These are phyloP conservation scores for Neosalanx taihuensis DNA, from an alignment of 2,797 vertebrate species.

Conservation along the genomic window DNA sequence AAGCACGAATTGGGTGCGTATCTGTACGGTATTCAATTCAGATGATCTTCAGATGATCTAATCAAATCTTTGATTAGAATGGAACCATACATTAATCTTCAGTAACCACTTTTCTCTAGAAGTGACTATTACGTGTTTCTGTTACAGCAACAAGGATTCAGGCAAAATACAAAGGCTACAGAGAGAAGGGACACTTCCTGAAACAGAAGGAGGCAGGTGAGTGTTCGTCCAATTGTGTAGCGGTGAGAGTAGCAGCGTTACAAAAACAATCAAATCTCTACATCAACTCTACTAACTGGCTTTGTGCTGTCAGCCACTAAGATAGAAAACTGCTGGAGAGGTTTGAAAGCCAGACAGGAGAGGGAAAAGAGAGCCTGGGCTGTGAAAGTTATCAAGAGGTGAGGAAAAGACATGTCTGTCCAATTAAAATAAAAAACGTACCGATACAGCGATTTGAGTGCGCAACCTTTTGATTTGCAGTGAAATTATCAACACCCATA, in stretches of 20 bases:
- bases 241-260: neutral
- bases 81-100: too few species aligned
- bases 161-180: constrained; percentile 89
- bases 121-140: neutral
- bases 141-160: constrained; percentile 87
- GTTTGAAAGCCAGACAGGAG: constrained; percentile 79
- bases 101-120: neutral
- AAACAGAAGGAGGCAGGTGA: constrained; percentile 85
- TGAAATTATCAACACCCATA: too few species aligned
- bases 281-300: neutral
- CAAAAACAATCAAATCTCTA: neutral
- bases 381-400: constrained; percentile 85
- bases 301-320: constrained; percentile 77
- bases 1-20: constrained; percentile 84
- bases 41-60: neutral
- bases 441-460: too few species aligned
- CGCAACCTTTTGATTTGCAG: too few species aligned
- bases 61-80: too few species aligned
- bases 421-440: too few species aligned
- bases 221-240: neutral
- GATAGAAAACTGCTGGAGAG: constrained; percentile 90
- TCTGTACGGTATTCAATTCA: neutral
- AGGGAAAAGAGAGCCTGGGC: constrained; percentile 86
- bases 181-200: constrained; percentile 75
- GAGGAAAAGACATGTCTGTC: constrained; percentile 30